Percentiles rank a stretch among this genome's conserved stretches.
phyloP scores from a whole-genome alignment of 2,888 invertebrate genomes.

The Druceiella hillmani region DNA sequence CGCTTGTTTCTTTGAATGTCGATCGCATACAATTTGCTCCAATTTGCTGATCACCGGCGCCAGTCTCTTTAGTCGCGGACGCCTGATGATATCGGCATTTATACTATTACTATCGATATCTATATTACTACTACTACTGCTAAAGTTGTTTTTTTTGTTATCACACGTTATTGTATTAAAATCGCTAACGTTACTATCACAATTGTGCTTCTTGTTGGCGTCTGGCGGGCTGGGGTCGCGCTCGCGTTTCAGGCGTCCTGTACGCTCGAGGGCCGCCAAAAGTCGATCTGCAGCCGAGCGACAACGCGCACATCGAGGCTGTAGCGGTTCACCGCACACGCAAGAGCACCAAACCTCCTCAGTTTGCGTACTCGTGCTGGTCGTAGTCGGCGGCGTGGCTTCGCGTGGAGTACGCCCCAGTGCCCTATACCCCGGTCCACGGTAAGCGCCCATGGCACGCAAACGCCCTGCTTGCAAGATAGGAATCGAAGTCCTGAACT shows the following conservation, averaged over 20 bases:
- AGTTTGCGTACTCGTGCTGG: constrained; percentile 38
- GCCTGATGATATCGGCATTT: constrained; percentile 33
- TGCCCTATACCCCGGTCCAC: no score
- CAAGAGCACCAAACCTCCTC: constrained; percentile 39
- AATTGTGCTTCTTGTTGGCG: constrained; percentile 43
- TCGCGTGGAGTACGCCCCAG: no score
- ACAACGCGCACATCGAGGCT: neutral
- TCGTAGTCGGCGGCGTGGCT: constrained; percentile 33
- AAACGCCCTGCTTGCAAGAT: constrained; percentile 47
- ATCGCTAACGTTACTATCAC: constrained; percentile 42
- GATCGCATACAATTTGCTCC: constrained; percentile 38
- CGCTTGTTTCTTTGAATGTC: constrained; percentile 28
- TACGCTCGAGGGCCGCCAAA: constrained; percentile 51
- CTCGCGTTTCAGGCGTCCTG: constrained; percentile 26
- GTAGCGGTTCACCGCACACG: constrained; percentile 24
- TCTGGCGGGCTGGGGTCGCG: constrained; percentile 32
- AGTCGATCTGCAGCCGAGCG: constrained; percentile 25
- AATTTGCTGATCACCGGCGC: constrained; percentile 38
- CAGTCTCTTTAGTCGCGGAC: constrained; percentile 40
- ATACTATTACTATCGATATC: constrained; percentile 24
- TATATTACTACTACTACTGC: constrained; percentile 20
- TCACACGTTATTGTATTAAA: constrained; percentile 31
- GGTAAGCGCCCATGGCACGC: constrained; percentile 43
- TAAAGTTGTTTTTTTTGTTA: constrained; percentile 29
- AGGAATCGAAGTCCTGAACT: constrained; percentile 38